Base-by-base conservation (phyloP, 2,113 vertebrate genomes). In the Plotosus lineatus region DNA sequence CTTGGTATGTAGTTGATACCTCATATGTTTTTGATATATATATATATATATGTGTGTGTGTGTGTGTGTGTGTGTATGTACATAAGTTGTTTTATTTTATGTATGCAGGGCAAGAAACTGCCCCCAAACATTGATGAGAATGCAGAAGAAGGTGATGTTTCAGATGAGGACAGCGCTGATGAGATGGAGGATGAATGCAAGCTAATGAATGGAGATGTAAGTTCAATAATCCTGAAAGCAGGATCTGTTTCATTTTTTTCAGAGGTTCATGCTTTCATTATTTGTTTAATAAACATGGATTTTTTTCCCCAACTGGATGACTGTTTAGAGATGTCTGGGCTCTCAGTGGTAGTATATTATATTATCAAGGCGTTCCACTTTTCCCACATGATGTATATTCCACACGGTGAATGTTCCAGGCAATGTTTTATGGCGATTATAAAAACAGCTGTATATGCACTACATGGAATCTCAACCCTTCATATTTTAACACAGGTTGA, bases 131-230 rank as follows among this genome's bases (percentile, higher is more conserved):
- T 99, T 36, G 95, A 97, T 0, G 97, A 97, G 66, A 91, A 98
- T 0, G 96, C 94, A 0, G 98, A 99, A 73, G 98, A 98, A 82
- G 98, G 97, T 0, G 98, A 99, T 44, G 98, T 99, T 75, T 99
- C 98, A 0, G 98, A 99, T 0, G 98, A 99, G 86, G 98, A 99
- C 94, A 99, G 98, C 0, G 98, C 98, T 0, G 98, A 99, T 3
- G 98, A 99, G 89, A 98, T 99, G 10, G 98, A 99, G 0, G 98
- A 98, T 0, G 98, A 98, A 87, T 99, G 95, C 83, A 99, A 98
- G 86, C 88, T 99, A 33, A 95, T 98, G 91, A 95, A 97, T 0
- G 97, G 97, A 90, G 97, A 99, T 58, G 98, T 99, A 93, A 88
- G 96, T 93, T 51, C 5, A 23, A 51, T 21, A 33, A 11, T 72